Base-by-base conservation (phyloP, 2,888 invertebrate genomes). In the Peribatodes rhomboidaria region DNA sequence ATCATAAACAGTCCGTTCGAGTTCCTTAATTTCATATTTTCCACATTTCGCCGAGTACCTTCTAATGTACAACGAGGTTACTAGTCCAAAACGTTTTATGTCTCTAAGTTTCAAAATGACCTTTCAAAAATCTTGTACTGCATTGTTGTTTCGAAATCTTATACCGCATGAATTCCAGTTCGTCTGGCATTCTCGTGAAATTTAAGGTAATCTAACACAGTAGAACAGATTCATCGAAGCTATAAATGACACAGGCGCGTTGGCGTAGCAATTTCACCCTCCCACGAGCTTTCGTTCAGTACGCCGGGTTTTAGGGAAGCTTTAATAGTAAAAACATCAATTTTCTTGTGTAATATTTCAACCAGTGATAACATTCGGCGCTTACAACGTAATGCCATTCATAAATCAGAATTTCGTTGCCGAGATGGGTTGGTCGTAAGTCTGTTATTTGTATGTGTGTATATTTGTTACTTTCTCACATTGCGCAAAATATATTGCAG, bases 1-100 rank as follows among this genome's bases (percentile, higher is more conserved):
- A 84, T 84, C 86, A 83, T 81, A 82, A 83, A 81, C 75, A 80
- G 76, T 67, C 72, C 72, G 69, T 70, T 65, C 56, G 52, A 61
- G 60, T 61, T 60, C 60, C 56, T 56, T 65, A 56, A 60, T 60
- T 64, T 54, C 18, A 64, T 64, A 55, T 59, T 64, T 55, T 55
- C 49, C 53, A 59, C 18, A 44, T 54, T 55, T 49, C 27, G n/a
- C 27, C 39, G 37, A 57, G 52, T 27, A 63, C 46, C 49, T 58
- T 64, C 58, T 59, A 35, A 59, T 53, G 14, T 47, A 20, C 7
- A 54, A 22, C 14, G 41, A 50, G 49, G 37, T 56, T 50, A 46
- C 46, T 53, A 37, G 52, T 22, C 54, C 44, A 20, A n/a, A 11
- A 13, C 18, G 18, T 13, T 18, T 41, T 8, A 14, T 27, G 18